A percentile compares a stretch with the other conserved stretches of the same genome.
These are phyloP conservation scores for Caenorhabditis zanzibari DNA, from an alignment of 2,888 invertebrate species.

Conservation along the genomic window DNA sequence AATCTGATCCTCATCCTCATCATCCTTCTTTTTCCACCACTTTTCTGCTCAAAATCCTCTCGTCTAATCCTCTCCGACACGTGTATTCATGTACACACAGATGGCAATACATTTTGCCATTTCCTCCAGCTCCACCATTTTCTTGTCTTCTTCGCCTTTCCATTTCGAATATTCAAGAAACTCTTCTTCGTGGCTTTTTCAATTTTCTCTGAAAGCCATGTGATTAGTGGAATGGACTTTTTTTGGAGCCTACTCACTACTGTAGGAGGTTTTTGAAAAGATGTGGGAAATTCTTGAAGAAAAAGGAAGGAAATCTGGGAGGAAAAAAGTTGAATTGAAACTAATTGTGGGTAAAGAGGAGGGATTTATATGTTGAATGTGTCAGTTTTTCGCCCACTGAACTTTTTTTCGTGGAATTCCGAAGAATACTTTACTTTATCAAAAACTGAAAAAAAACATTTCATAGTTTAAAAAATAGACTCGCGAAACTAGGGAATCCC, in stretches of 20 bases:
- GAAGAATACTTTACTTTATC: too few species aligned
- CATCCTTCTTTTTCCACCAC: not conserved
- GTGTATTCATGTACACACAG: not conserved
- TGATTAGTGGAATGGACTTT: slow-evolving; percentile 32
- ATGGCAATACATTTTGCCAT: slow-evolving; percentile 13
- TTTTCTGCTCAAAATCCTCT: slow-evolving; percentile 7
- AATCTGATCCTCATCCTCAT: not conserved
- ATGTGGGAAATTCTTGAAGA: not conserved
- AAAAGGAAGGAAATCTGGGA: slow-evolving; percentile 14
- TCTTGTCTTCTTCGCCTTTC: not conserved
- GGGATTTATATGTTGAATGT: not conserved
- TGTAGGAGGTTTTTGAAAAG: slow-evolving; percentile 13
- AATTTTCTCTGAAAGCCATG: slow-evolving; percentile 19
- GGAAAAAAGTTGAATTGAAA: slow-evolving; percentile 22
- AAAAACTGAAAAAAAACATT: too few species aligned
- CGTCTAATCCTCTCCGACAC: slow-evolving; percentile 29
- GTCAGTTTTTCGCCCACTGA: not conserved
- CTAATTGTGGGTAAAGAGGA: slow-evolving; percentile 22
- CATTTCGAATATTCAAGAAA: slow-evolving; percentile 19
- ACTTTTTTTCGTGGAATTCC: not conserved
- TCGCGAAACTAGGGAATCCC: too few species aligned
- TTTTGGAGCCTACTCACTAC: not conserved
- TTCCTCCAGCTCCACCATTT: not conserved
- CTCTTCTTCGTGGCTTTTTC: not conserved
- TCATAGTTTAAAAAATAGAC: too few species aligned